phyloP scores from a whole-genome alignment of 1,140 invertebrate genomes.

The Myzus persicae region DNA sequence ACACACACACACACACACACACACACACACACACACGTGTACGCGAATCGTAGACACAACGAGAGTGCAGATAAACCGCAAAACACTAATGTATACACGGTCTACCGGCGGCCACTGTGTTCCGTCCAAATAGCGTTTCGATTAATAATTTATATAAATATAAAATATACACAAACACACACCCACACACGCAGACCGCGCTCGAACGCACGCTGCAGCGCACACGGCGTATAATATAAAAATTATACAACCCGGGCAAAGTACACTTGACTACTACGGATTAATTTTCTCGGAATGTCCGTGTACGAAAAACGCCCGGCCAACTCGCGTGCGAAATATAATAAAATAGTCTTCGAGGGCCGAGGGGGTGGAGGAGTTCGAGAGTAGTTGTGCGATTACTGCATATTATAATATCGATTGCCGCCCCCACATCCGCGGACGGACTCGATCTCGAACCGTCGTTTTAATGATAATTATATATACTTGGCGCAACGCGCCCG shows the following conservation, averaged over 20 bases:
- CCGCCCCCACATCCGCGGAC: too few relatives aligned
- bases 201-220: background rate
- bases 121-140: background rate
- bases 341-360: too few relatives aligned
- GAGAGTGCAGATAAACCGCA: background rate
- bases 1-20: too few relatives aligned
- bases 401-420: too few relatives aligned
- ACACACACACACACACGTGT: background rate
- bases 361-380: too few relatives aligned
- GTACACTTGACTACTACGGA: background rate
- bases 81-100: background rate
- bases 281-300: background rate
- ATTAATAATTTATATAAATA: slow-evolving; percentile 18
- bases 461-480: too few relatives aligned
- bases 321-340: too few relatives aligned
- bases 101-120: background rate
- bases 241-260: background rate
- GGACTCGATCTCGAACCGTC: too few relatives aligned
- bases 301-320: background rate
- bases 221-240: background rate
- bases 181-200: background rate
- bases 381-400: too few relatives aligned
- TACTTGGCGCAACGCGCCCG: too few relatives aligned
- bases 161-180: background rate
- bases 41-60: background rate